Percentiles rank a stretch among this genome's conserved stretches.
Conservation (phyloP, 2,113 vertebrate genomes). For the Etheostoma spectabile region DNA sequence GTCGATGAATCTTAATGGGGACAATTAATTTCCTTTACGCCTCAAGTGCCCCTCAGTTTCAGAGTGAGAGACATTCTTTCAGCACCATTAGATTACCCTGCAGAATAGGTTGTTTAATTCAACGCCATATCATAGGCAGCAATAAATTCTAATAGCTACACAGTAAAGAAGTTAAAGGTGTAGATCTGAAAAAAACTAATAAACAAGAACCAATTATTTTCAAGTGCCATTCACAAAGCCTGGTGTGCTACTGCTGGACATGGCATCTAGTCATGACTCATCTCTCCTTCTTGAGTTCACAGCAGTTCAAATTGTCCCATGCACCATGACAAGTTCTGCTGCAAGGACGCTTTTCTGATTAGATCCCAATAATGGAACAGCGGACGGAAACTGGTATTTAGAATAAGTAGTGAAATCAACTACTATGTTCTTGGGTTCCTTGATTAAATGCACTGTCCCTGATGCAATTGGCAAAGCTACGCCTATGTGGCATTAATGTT, state of each 20-base stretch:
- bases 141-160: slow-evolving; percentile 77
- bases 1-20: slow-evolving; percentile 81
- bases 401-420: slow-evolving; percentile 68
- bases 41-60: slow-evolving; percentile 74
- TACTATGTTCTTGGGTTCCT: slow-evolving; percentile 41
- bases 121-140: slow-evolving; percentile 61
- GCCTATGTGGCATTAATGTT: slow-evolving; percentile 71
- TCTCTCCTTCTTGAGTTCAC: slow-evolving; percentile 31
- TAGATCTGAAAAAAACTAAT: slow-evolving; percentile 66
- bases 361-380: slow-evolving; percentile 36
- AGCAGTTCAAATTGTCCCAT: slow-evolving; percentile 44
- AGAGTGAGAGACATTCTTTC: slow-evolving; percentile 78
- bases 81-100: slow-evolving; percentile 77
- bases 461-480: slow-evolving; percentile 34
- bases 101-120: slow-evolving; percentile 76
- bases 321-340: slow-evolving; percentile 39
- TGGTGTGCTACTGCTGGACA: slow-evolving; percentile 9
- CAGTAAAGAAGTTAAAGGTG: slow-evolving; percentile 73
- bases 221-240: slow-evolving; percentile 56
- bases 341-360: slow-evolving; percentile 55
- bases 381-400: slow-evolving; percentile 18
- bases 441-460: slow-evolving; percentile 53
- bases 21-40: slow-evolving; percentile 80
- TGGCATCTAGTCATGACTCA: slow-evolving; percentile 42
- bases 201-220: slow-evolving; percentile 81